A percentile compares a stretch with the other conserved stretches of the same genome.
These are phyloP conservation scores for Poeciliopsis retropinna DNA, from an alignment of 2,113 vertebrate species.

Conservation along the genomic window DNA sequence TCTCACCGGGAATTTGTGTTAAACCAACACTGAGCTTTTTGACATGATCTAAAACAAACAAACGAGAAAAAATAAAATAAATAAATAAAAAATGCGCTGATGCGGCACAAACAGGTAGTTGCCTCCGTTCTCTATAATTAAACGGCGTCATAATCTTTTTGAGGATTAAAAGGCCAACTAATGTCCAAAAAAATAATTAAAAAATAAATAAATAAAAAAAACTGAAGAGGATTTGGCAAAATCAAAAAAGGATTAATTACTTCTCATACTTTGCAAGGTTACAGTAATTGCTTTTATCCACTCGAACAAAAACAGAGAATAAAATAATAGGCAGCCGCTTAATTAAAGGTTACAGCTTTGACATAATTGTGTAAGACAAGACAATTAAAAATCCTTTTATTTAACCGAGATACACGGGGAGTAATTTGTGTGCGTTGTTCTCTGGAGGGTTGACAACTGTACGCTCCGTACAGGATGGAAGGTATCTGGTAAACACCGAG, in stretches of 20 bases:
- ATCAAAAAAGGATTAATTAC: conserved; percentile 74
- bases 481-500: conserved; percentile 60
- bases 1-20: not conserved
- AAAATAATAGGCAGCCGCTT: conserved; percentile 73
- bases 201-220: conserved; percentile 63
- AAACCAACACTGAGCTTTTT: not conserved
- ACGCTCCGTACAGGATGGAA: conserved; percentile 51
- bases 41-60: not conserved
- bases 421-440: conserved; percentile 60
- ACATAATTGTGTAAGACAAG: conserved; percentile 79
- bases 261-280: conserved; percentile 70
- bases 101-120: conserved; percentile 38
- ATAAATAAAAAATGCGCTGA: conserved; percentile 9
- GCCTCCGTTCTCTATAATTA: conserved; percentile 56
- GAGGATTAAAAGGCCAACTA: conserved; percentile 66
- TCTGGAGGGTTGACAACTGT: conserved; percentile 57
- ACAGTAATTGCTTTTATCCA: conserved; percentile 78
- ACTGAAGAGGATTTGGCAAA: conserved; percentile 71
- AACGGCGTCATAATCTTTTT: conserved; percentile 59
- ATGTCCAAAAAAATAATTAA: conserved; percentile 70
- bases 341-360: conserved; percentile 80
- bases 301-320: conserved; percentile 68
- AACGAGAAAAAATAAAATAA: too few species aligned
- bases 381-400: conserved; percentile 81
- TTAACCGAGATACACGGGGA: conserved; percentile 71